Base-by-base conservation (phyloP, 2,797 vertebrate species). In the Acanthornis magna region DNA sequence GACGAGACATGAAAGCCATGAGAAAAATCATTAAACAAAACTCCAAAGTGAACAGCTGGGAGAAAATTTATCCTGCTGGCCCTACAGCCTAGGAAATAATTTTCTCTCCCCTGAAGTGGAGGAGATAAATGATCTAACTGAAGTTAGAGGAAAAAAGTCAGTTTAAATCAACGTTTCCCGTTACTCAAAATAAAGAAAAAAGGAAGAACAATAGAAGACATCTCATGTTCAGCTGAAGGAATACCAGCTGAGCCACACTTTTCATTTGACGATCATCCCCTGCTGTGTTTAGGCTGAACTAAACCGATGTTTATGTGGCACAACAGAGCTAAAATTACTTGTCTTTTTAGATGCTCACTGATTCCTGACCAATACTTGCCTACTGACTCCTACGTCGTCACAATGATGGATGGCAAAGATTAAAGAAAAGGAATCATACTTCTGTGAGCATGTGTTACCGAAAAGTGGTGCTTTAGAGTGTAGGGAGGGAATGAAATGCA, bases 241-340 rank as follows among this genome's bases (percentile, higher is more conserved):
- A 78, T n/a, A 88, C 73, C 57, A 93, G 70, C 89, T 84, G 84
- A 93, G 88, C 54, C 66, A 73, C 11, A 65, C 18, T 66, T 62
- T 81, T 90, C 38, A 82, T 84, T 60, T 78, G 83, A 89, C 93
- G 34, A 88, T 65, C 50, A 74, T 85, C 91, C 74, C 89, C 88
- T 94, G 68, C 75, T 70, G 74, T 66, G 76, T 71, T 78, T 90
- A 89, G 66, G 62, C 84, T 82, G 66, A 88, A 72, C 62, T 91
- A 96, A 94, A 81, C 72, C 92, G 85, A 91, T 75, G 45, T 93
- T 77, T 85, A 90, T 50, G 53, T 40, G 84, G 79, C 32, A 82
- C 65, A 91, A 89, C 75, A 82, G 80, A 92, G 79, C 40, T 89
- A 89, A 95, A 95, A 94, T 93, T 65, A 89, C 61, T 91, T 94